These are phyloP conservation scores for Chauna torquata DNA, from an alignment of 2,113 vertebrate genomes.

Conservation along the genomic window DNA sequence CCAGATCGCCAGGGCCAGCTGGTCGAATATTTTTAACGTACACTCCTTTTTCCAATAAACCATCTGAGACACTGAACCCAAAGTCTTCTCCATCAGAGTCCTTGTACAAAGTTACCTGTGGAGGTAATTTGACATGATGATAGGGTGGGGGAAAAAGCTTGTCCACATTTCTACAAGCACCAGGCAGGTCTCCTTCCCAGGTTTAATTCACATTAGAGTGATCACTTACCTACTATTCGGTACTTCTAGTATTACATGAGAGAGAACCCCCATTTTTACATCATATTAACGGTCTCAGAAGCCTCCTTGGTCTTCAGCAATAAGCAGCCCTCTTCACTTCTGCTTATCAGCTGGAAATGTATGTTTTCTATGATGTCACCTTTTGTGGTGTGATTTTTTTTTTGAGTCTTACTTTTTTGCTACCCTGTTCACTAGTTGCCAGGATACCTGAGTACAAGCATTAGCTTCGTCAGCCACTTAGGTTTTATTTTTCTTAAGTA, in stretches of 20 bases:
- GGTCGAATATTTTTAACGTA: slow-evolving; percentile 94
- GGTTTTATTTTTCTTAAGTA: not conserved
- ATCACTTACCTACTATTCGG: not conserved
- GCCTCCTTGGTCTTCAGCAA: not conserved
- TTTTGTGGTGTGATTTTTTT: not conserved
- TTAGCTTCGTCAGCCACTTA: not conserved
- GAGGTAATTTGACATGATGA: not conserved
- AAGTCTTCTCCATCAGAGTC: slow-evolving; percentile 92
- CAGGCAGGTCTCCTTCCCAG: not conserved
- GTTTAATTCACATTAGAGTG: not conserved
- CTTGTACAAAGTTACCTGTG: slow-evolving; percentile 91
- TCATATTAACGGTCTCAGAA: not conserved
- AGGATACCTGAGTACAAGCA: not conserved
- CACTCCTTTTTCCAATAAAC: slow-evolving; percentile 93
- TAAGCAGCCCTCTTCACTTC: not conserved
- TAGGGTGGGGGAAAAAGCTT: not conserved
- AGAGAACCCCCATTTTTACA: not conserved
- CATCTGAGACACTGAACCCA: slow-evolving; percentile 97
- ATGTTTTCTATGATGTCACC: not conserved
- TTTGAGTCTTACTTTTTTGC: not conserved
- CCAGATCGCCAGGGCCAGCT: slow-evolving; percentile 88
- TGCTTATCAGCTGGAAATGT: not conserved
- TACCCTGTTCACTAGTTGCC: not conserved
- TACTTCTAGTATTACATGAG: not conserved
- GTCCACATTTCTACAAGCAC: not conserved